Conservation (phyloP, 2,888 invertebrate genomes). For the Luperina nickerlii region DNA sequence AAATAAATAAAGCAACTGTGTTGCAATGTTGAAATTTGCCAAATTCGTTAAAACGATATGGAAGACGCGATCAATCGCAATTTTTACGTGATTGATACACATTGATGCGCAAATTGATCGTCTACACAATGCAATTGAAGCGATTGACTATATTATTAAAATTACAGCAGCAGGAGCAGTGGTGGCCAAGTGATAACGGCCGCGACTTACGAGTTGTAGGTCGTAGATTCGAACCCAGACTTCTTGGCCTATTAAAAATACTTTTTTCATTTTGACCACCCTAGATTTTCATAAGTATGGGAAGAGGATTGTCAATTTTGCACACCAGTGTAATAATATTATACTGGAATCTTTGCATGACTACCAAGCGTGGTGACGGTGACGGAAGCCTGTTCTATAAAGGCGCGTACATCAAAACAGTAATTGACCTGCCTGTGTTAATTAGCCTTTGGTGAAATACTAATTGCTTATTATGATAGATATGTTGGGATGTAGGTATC, state of each 20-base stretch:
- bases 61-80: background rate
- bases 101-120: background rate
- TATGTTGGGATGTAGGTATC: background rate
- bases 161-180: too few species aligned
- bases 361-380: background rate
- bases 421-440: background rate
- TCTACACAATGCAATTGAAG: background rate
- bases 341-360: background rate
- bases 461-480: background rate
- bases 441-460: background rate
- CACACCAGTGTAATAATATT: too few species aligned
- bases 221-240: too few species aligned
- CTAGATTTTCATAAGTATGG: background rate
- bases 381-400: conserved; percentile 13
- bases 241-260: background rate
- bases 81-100: background rate
- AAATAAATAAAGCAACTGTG: background rate
- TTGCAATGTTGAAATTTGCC: background rate
- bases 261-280: background rate
- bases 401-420: background rate
- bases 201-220: too few species aligned
- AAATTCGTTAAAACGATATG: background rate
- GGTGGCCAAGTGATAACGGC: too few species aligned
- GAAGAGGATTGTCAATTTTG: background rate
- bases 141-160: too few species aligned